Conservation (phyloP, 2,113 vertebrate species). For the Grammomys dolichurus region DNA sequence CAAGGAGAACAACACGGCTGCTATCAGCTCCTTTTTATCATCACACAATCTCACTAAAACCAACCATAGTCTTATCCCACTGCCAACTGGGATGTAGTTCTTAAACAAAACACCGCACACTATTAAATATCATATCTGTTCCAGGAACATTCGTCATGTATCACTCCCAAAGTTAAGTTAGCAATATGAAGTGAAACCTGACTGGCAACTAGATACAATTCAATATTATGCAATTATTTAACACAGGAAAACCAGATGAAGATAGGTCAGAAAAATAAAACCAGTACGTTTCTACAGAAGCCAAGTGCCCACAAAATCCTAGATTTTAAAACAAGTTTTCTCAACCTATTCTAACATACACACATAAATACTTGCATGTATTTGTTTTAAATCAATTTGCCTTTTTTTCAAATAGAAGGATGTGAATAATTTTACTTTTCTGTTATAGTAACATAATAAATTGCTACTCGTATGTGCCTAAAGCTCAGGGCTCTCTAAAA, state of each 20-base stretch:
- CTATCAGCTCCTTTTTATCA: background rate
- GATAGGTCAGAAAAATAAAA: conserved; percentile 5
- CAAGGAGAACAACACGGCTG: background rate
- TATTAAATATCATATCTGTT: background rate
- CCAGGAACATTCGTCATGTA: background rate
- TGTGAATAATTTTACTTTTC: conserved; percentile 42
- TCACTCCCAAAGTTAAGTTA: conserved; percentile 22
- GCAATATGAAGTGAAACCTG: conserved; percentile 50
- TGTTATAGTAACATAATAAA: conserved; percentile 42
- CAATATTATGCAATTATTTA: background rate
- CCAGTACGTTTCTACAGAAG: background rate
- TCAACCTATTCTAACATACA: conserved; percentile 5
- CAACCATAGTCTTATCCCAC: background rate
- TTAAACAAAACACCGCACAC: conserved; percentile 23
- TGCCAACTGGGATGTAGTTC: background rate
- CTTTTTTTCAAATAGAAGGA: conserved; percentile 30
- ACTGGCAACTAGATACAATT: conserved; percentile 13
- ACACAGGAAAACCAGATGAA: background rate
- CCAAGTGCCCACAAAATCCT: background rate
- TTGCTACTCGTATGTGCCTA: conserved; percentile 32
- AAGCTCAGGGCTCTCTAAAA: conserved; percentile 28
- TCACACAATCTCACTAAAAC: conserved; percentile 5
- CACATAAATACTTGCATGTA: background rate
- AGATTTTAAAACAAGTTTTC: conserved; percentile 57
- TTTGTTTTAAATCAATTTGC: conserved; percentile 38